Evolutionary conservation across 2,113 vertebrate species (phyloP).

Genomic region (Marcusenius ussheri): DNA sequence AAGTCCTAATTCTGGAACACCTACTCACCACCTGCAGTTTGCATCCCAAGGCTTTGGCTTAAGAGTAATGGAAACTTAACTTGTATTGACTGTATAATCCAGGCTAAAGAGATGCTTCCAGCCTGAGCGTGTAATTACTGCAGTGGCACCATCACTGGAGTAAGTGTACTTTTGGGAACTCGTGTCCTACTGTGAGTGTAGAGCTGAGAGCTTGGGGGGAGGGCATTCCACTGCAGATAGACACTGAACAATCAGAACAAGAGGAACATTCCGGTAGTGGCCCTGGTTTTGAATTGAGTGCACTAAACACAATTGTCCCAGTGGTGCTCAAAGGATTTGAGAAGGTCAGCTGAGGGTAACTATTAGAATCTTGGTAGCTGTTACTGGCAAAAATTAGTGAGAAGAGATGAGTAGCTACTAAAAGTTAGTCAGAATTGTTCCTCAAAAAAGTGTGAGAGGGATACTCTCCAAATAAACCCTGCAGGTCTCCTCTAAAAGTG

Average conservation of each 20-base stretch:
- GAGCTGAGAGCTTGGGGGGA: background rate
- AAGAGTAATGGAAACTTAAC: constrained; percentile 8
- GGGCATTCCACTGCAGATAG: background rate
- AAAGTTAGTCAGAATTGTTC: background rate
- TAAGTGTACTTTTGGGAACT: background rate
- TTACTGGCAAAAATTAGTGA: background rate
- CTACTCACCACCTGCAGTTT: background rate
- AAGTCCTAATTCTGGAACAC: background rate
- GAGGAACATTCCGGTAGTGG: background rate
- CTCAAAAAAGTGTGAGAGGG: background rate
- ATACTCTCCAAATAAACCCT: background rate
- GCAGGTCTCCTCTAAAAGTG: background rate
- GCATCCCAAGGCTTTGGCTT: background rate
- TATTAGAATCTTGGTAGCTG: background rate
- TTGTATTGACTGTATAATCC: constrained; percentile 11
- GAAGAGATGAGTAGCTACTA: background rate
- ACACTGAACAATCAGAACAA: background rate
- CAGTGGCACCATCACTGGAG: background rate
- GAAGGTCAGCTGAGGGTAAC: background rate
- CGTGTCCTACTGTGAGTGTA: background rate
- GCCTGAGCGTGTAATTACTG: background rate
- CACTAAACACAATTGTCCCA: background rate
- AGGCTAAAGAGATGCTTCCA: constrained; percentile 13
- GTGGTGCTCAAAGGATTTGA: background rate
- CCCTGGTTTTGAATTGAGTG: background rate